phyloP scores from a whole-genome alignment of 1,140 invertebrate species.

The Anastatus disparis region DNA sequence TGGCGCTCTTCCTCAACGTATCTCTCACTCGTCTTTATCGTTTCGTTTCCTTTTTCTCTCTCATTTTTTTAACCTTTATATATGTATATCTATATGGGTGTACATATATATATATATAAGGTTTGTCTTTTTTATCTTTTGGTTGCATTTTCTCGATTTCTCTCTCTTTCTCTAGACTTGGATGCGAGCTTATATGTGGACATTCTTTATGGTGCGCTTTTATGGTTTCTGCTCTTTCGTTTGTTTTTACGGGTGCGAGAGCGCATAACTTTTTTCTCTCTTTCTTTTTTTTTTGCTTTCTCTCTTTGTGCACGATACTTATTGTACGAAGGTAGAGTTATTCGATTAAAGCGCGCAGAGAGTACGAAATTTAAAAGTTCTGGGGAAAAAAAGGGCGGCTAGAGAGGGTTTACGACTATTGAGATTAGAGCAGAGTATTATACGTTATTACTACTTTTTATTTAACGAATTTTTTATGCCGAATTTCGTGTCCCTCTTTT shows the following conservation, averaged over 20 bases:
- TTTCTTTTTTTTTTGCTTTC: too few species aligned
- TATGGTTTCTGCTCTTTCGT: conserved; percentile 27
- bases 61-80: too few species aligned
- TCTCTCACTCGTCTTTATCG: conserved; percentile 16
- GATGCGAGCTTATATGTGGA: conserved; percentile 18
- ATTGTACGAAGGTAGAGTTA: too few species aligned
- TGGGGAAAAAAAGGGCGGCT: not conserved
- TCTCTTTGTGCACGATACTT: too few species aligned
- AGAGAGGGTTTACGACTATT: not conserved
- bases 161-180: too few species aligned
- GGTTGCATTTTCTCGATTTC: too few species aligned
- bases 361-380: conserved; percentile 7
- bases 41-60: conserved; percentile 4
- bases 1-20: conserved; percentile 54
- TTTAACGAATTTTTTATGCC: not conserved
- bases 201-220: conserved; percentile 32
- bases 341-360: conserved; percentile 22
- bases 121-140: too few species aligned
- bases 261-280: not conserved
- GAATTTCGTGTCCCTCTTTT: not conserved
- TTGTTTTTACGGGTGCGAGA: not conserved
- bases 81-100: too few species aligned
- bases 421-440: not conserved
- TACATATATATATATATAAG: too few species aligned
- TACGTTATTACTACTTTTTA: too few species aligned